Percentiles rank a stretch among this genome's conserved stretches.
These are phyloP conservation scores for Nothura maculosa DNA, from an alignment of 2,797 vertebrate genomes.

Conservation along the genomic window DNA sequence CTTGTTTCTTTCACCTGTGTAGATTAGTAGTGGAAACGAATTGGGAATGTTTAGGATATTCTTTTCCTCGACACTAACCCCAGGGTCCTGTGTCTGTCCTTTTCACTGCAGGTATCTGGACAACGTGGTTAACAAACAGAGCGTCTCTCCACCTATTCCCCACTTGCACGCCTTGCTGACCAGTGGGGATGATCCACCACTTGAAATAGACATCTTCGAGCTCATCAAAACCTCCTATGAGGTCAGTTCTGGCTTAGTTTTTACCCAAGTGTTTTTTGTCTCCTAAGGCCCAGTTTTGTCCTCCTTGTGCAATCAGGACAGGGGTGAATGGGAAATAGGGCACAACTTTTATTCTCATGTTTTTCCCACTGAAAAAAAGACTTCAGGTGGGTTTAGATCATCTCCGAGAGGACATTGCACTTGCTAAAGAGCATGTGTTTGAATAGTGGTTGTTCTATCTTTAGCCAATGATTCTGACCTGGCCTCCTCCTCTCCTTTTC, in stretches of 20 bases:
- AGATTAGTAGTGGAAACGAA: background rate
- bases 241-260: conserved; percentile 74
- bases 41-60: background rate
- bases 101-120: conserved; percentile 89
- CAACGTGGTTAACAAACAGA: conserved; percentile 94
- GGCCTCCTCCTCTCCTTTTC: conserved; percentile 19
- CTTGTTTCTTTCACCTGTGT: background rate
- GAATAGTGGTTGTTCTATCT: background rate
- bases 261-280: background rate
- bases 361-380: background rate
- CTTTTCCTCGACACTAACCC: background rate
- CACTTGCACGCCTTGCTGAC: conserved; percentile 93
- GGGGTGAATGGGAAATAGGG: background rate
- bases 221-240: conserved; percentile 95
- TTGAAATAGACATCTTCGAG: conserved; percentile 92
- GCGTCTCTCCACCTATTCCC: conserved; percentile 89
- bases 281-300: background rate
- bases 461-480: background rate
- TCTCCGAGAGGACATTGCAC: background rate
- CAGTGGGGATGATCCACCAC: conserved; percentile 89
- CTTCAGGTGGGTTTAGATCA: background rate
- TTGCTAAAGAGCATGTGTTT: background rate
- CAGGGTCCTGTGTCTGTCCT: background rate
- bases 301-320: background rate
- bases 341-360: background rate